Evolutionary conservation across 2,113 vertebrate species (phyloP).

Genomic region (Cryptomyrus ogoouensis): DNA sequence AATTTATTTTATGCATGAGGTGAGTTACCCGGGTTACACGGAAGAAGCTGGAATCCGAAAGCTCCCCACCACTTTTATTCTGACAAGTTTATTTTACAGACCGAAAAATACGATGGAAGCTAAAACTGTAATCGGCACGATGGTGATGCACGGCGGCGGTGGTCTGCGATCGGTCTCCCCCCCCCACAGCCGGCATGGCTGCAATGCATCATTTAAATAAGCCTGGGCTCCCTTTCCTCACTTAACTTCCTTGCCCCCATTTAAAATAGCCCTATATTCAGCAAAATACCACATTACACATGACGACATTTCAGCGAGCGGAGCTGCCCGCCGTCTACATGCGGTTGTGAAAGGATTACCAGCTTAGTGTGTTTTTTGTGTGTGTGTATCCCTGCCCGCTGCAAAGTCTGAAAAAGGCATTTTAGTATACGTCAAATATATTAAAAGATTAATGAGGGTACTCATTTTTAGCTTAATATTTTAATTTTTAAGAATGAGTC

Average conservation of each 20-base stretch:
- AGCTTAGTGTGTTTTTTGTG: neutral
- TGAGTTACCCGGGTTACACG: neutral
- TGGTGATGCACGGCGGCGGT: neutral
- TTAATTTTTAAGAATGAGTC: constrained; percentile 25
- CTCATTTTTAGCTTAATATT: constrained; percentile 33
- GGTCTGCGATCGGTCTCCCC: neutral
- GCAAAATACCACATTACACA: neutral
- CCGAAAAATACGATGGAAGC: neutral
- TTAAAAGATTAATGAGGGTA: constrained; percentile 32
- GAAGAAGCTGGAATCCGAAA: neutral
- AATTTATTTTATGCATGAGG: constrained; percentile 2
- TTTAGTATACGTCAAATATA: constrained; percentile 6
- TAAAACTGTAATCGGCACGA: neutral
- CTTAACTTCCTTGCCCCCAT: neutral
- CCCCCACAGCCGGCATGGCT: neutral
- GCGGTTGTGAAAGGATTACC: neutral
- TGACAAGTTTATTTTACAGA: neutral
- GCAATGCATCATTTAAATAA: neutral
- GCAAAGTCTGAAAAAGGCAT: constrained; percentile 6
- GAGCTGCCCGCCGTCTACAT: neutral
- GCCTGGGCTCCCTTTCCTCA: neutral
- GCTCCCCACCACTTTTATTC: neutral
- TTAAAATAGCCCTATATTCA: neutral
- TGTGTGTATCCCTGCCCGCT: neutral
- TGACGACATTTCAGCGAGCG: neutral